phyloP scores from a whole-genome alignment of 2,888 invertebrate species.

The Prosapia bicincta region DNA sequence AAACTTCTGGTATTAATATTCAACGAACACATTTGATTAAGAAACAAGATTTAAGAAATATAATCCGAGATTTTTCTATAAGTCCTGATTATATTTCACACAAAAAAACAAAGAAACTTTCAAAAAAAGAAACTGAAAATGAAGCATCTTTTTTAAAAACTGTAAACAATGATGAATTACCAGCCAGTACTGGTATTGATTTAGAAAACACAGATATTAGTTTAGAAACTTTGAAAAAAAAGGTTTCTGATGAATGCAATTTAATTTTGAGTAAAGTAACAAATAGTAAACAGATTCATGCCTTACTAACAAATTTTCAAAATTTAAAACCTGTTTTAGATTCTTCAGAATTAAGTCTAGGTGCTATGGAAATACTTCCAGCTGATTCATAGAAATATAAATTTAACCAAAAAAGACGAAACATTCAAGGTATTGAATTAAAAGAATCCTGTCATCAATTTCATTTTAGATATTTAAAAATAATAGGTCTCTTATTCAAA shows the following conservation, averaged over 20 bases:
- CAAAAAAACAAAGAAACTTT: background rate
- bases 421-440: too few species aligned
- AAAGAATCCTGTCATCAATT: too few species aligned
- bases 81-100: background rate
- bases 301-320: background rate
- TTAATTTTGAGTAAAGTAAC: background rate
- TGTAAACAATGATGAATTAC: background rate
- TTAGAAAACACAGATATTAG: too few species aligned
- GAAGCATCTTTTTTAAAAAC: background rate
- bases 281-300: background rate
- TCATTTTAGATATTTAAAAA: too few species aligned
- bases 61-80: background rate
- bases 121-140: background rate
- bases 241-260: background rate
- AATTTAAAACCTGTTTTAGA: background rate
- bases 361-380: background rate
- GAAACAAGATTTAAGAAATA: slow-evolving; percentile 3
- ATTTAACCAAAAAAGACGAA: too few species aligned
- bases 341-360: background rate
- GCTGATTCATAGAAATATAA: too few species aligned
- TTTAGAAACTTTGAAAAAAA: background rate
- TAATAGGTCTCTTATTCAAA: too few species aligned
- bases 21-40: slow-evolving; percentile 4
- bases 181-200: background rate
- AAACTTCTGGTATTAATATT: background rate